phyloP scores from a whole-genome alignment of 2,888 invertebrate genomes.

The Pristionchus arcanus region DNA sequence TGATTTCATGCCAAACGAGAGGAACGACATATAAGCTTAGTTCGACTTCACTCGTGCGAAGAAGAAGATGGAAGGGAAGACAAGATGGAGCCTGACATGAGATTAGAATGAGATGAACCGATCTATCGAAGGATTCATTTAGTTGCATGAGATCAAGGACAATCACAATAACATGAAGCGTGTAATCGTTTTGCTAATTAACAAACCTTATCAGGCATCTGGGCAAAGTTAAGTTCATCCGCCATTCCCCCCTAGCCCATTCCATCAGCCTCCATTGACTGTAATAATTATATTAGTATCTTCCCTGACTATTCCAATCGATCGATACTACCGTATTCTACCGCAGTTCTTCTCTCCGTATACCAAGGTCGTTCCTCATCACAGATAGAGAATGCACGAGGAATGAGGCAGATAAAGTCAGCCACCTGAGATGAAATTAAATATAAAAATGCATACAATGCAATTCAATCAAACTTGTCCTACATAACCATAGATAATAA shows the following conservation, averaged over 20 bases:
- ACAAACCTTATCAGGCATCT: constrained; percentile 4
- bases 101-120: no score
- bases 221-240: background rate
- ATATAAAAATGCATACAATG: no score
- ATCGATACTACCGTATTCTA: constrained; percentile 7
- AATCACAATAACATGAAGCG: no score
- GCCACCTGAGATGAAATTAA: no score
- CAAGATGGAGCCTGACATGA: background rate
- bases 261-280: background rate
- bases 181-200: background rate
- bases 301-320: background rate
- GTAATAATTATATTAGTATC: background rate
- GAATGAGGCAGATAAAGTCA: constrained; percentile 13
- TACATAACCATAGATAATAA: no score
- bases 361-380: constrained; percentile 36
- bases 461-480: no score
- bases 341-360: constrained; percentile 26
- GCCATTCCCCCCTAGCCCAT: background rate
- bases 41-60: background rate
- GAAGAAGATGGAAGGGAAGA: constrained; percentile 54
- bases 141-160: no score
- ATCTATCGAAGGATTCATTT: no score
- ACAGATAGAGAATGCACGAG: background rate
- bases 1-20: background rate
- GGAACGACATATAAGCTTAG: no score